These are phyloP conservation scores for Acrocephalus kingi DNA, from an alignment of 2,113 vertebrate species.

Conservation along the genomic window DNA sequence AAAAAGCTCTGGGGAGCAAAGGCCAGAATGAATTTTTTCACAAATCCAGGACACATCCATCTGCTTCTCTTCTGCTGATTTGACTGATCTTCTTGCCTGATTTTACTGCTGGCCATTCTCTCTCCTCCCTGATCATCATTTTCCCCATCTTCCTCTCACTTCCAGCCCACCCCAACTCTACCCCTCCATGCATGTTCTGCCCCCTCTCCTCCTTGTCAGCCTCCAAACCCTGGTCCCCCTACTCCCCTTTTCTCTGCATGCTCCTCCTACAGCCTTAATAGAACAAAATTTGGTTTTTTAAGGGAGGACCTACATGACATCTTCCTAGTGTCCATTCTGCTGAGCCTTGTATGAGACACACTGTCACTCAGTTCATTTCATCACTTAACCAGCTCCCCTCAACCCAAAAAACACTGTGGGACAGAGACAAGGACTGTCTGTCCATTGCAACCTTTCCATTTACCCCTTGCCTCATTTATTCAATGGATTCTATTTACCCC, in stretches of 20 bases:
- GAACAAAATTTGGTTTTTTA: neutral
- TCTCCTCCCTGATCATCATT: neutral
- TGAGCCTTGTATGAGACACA: neutral
- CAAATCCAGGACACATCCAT: rapidly evolving
- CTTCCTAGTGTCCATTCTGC: neutral
- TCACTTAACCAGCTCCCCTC: neutral
- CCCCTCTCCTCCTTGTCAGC: neutral
- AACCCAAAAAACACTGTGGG: neutral
- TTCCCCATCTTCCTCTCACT: neutral
- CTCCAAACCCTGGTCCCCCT: neutral
- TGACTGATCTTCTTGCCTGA: neutral
- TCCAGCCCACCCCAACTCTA: neutral
- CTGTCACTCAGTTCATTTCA: neutral
- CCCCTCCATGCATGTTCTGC: rapidly evolving
- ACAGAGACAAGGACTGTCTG: neutral
- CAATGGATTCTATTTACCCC: neutral
- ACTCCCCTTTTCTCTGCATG: neutral
- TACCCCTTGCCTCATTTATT: neutral
- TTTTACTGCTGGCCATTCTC: neutral
- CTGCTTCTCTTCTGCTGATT: neutral
- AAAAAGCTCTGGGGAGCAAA: neutral
- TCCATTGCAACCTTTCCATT: neutral
- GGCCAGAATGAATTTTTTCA: neutral
- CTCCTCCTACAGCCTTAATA: neutral
- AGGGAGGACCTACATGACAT: neutral